Conservation (phyloP, 2,113 vertebrate genomes). For the Haemorhous mexicanus region DNA sequence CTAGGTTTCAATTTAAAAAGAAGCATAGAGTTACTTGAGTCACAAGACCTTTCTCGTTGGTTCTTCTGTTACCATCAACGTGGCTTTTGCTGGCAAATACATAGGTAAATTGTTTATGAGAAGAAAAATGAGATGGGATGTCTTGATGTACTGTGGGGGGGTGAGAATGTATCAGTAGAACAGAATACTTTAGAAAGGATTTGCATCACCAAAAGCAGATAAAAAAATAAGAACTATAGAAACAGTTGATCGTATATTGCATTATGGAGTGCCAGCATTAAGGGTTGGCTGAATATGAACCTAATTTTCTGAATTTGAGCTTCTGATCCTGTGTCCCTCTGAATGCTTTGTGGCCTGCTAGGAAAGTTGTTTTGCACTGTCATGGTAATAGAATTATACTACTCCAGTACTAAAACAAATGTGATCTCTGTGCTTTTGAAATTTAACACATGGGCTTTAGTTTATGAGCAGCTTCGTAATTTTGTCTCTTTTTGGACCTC, state of each 20-base stretch:
- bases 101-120: background rate
- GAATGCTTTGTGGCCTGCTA: background rate
- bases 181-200: background rate
- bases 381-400: background rate
- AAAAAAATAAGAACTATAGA: background rate
- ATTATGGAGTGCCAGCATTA: background rate
- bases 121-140: background rate
- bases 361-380: background rate
- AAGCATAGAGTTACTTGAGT: background rate
- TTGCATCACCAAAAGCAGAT: background rate
- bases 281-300: background rate
- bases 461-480: background rate
- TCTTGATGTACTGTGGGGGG: background rate
- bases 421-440: background rate
- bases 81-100: background rate
- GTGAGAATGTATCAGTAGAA: background rate
- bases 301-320: background rate
- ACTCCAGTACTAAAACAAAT: background rate
- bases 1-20: background rate
- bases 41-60: background rate
- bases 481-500: background rate
- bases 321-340: background rate
- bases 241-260: background rate
- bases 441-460: background rate
- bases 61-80: background rate